Conservation (phyloP, 2,888 invertebrate species). For the Nymphalis polychloros region DNA sequence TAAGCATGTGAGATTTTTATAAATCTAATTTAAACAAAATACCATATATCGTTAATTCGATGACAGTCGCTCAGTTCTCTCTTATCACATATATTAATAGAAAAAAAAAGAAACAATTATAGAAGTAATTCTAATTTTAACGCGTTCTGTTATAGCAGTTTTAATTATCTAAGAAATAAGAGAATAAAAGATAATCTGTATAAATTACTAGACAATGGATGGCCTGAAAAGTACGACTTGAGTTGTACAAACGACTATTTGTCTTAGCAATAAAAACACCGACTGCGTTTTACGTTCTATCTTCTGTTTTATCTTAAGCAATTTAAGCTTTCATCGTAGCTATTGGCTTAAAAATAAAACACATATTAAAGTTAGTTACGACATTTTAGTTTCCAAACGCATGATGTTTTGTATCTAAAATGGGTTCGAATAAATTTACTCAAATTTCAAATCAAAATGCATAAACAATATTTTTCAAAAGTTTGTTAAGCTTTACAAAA, state of each 20-base stretch:
- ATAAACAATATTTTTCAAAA: background rate
- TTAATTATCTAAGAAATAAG: conserved; percentile 6
- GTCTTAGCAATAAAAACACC: conserved; percentile 29
- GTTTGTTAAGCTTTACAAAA: background rate
- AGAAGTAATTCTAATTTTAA: no score
- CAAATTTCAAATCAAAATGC: no score
- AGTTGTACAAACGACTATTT: conserved; percentile 28
- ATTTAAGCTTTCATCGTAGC: conserved; percentile 14
- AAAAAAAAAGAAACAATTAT: no score
- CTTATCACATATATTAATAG: no score
- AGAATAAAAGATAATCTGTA: conserved; percentile 23
- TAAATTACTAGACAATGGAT: conserved; percentile 24
- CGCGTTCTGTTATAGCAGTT: background rate
- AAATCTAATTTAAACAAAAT: no score
- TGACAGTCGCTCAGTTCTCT: no score
- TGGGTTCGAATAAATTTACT: no score
- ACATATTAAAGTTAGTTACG: background rate
- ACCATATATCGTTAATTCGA: no score
- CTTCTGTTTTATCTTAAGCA: conserved; percentile 20
- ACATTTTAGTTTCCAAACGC: no score
- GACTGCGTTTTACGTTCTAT: conserved; percentile 24
- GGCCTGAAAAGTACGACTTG: conserved; percentile 5
- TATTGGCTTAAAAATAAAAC: background rate
- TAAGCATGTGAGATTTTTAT: no score
- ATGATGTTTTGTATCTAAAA: no score